Evolutionary conservation across 2,888 invertebrate species (phyloP), one percentile per base, ranked within the genome.

Genomic region (Dastarcus helophoroides): DNA sequence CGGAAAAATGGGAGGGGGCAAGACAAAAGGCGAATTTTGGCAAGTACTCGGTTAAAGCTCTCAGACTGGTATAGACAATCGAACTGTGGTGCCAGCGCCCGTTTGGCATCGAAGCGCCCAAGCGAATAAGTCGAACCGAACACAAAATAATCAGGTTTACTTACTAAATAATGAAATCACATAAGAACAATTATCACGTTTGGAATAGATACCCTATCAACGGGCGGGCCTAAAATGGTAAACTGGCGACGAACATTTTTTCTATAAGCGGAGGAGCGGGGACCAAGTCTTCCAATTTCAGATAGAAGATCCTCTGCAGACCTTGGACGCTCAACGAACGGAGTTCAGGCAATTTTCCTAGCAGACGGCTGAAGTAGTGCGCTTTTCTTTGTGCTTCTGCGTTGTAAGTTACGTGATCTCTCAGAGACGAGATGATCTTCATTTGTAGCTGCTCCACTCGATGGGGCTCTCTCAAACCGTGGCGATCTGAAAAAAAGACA

Each of bases 341-440:
- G 47, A 95, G 71, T 60, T 93, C 93, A 3, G 94, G 90, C 46
- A 94, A 70, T 62, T 91, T 91, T 29, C 89, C 88, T 40, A 94
- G 70, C 37, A 94, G 76, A 35, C 88, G 76, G 50, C 93, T 91
- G 71, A 94, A 89, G 65, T 91, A 93, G 53, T 93, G 89, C 12
- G 88, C 80, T 53, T 90, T 90, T 48, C 83, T 75, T 55, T 86
- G 85, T 14, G 84, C 85, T 51, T 85, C 84, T 14, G 82, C 78
- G 58, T 86, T 84, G 62, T 86, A 86, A 11, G 91, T 93, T 56
- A 93, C 91, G 66, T 97, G 95, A 53, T 97, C 95, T 24, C 93
- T 79, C 35, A 97, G 69, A 36, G 93, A 90, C 38, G 88, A 85
- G 49, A 95, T 90, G 51, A 97, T 86, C 63, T 91, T 93, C 83